Conservation (phyloP, 2,797 vertebrate genomes). For the Lithobates sylvaticus region DNA sequence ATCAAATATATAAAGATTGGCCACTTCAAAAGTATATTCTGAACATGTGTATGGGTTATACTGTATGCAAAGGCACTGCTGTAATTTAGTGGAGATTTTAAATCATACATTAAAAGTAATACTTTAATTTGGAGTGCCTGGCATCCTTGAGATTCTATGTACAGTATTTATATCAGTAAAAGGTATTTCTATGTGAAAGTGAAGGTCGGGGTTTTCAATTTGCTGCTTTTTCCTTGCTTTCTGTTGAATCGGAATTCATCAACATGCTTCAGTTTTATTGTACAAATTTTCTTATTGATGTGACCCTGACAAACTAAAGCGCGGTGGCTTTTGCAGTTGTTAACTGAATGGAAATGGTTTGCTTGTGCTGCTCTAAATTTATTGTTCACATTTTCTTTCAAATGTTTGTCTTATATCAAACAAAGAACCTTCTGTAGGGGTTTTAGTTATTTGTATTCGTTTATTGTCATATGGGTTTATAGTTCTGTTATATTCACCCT, state of each 20-base stretch:
- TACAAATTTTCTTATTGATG: conserved; percentile 10
- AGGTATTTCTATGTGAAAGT: neutral
- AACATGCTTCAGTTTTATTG: conserved; percentile 9
- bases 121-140: too few relatives aligned
- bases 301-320: conserved; percentile 39
- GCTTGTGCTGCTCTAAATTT: conserved; percentile 6
- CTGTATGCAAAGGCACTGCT: too few relatives aligned
- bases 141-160: too few relatives aligned
- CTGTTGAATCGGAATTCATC: neutral
- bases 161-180: too few relatives aligned
- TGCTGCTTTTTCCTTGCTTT: conserved; percentile 6
- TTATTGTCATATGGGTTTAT: neutral
- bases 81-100: too few relatives aligned
- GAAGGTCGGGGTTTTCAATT: conserved; percentile 11
- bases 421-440: neutral
- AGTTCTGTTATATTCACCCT: too few relatives aligned
- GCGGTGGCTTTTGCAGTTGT: neutral
- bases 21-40: too few relatives aligned
- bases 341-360: neutral
- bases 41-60: too few relatives aligned
- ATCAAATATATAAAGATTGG: too few relatives aligned
- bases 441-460: neutral
- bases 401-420: neutral
- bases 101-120: too few relatives aligned
- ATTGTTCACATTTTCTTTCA: conserved; percentile 4